These are phyloP conservation scores for Cephus pygmeus DNA, from an alignment of 2,888 invertebrate species.

Conservation along the genomic window DNA sequence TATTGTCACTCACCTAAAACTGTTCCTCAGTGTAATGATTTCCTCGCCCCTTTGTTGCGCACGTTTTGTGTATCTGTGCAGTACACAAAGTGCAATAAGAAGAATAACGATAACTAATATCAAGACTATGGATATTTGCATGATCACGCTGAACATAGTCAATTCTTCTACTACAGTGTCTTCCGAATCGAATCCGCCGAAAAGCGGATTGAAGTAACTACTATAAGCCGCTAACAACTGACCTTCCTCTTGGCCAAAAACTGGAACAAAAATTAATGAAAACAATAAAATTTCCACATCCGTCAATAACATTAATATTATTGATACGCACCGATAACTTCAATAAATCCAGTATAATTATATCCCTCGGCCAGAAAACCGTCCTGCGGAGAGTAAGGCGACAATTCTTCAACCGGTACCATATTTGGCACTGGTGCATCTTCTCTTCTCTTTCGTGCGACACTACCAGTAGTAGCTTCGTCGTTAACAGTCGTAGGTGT, in stretches of 20 bases:
- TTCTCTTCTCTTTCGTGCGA: constrained; percentile 38
- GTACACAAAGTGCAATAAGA: constrained; percentile 72
- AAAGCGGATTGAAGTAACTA: constrained; percentile 79
- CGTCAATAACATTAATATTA: constrained; percentile 5
- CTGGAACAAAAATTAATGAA: constrained; percentile 54
- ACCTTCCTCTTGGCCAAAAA: constrained; percentile 66
- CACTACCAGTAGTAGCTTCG: constrained; percentile 8
- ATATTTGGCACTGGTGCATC: constrained; percentile 48
- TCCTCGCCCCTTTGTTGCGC: constrained; percentile 75
- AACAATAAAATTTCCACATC: constrained; percentile 15
- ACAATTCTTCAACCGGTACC: constrained; percentile 50
- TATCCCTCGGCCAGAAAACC: constrained; percentile 80
- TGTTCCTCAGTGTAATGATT: constrained; percentile 75
- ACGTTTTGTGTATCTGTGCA: constrained; percentile 76
- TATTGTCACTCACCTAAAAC: constrained; percentile 70
- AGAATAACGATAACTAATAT: constrained; percentile 74
- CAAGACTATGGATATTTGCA: constrained; percentile 77
- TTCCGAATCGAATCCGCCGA: constrained; percentile 73
- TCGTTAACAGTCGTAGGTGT: constrained; percentile 26
- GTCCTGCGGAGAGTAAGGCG: constrained; percentile 70
- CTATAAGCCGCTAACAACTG: constrained; percentile 76
- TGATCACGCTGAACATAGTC: constrained; percentile 71
- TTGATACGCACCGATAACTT: constrained; percentile 77
- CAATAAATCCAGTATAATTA: constrained; percentile 88
- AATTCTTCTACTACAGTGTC: constrained; percentile 63